Evolutionary conservation across 2,113 vertebrate genomes (phyloP).

Genomic region (Odontophorus gujanensis): DNA sequence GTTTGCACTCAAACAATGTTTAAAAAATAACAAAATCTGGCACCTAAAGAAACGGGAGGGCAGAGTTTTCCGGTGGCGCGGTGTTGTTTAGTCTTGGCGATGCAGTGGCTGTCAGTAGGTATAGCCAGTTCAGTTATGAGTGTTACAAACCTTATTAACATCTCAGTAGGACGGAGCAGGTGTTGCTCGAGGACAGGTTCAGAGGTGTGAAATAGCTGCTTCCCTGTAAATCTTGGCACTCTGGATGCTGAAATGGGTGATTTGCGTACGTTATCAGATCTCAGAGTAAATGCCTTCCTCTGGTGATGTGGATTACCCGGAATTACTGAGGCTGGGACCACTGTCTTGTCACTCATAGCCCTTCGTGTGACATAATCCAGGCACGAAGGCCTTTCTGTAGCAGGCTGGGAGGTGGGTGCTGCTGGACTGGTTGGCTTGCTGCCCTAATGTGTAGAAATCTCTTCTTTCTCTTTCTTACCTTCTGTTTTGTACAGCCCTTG

Average conservation of each 20-base stretch:
- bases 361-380: background rate
- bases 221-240: background rate
- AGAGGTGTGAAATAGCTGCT: background rate
- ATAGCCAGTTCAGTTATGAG: accelerated
- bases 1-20: background rate
- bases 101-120: background rate
- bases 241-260: background rate
- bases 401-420: background rate
- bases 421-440: background rate
- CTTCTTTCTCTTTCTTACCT: background rate
- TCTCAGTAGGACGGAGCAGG: background rate
- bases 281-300: background rate
- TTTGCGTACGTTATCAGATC: too few relatives aligned
- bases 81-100: background rate
- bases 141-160: background rate
- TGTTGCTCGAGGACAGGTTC: background rate
- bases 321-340: background rate
- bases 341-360: background rate
- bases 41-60: background rate
- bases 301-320: background rate
- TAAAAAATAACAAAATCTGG: background rate
- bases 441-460: background rate
- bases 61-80: background rate
- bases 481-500: background rate
- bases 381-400: background rate